Base-by-base conservation (phyloP, 1,140 invertebrate genomes). In the Caenorhabditis tropicalis region DNA sequence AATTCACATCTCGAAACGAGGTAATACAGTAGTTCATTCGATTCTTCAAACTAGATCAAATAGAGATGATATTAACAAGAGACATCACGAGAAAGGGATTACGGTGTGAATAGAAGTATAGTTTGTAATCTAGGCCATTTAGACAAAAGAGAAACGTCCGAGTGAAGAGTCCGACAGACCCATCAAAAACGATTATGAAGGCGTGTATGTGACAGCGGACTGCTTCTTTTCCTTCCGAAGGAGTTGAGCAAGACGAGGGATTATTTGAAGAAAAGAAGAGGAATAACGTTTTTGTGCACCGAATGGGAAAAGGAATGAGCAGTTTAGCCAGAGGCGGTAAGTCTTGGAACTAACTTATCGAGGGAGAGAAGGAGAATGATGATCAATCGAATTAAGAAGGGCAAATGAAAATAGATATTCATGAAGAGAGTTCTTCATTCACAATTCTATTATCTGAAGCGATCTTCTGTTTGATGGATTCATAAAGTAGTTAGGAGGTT, bases 151-250 rank as follows among this genome's bases (percentile, higher is more conserved):
- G 51, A 60, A 31, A 70, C 60, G 60, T 33, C 60, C 31, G 10
- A 16, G 49, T 9, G 24, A 56, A 56, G 24, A 56, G 53, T 56
- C 53, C 65, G 31, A 27, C 36, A 36, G 65, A 43, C 65, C 65
- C 65, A 74, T 74, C 65, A 74, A 74, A 74, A 74, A 74, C 65
- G 65, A 74, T 74, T 74, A 74, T 74, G 65, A 74, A 74, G 65
- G 65, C 65, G 65, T 74, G 65, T 74, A 74, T 74, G 65, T 74
- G 65, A 74, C 65, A 74, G 65, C 36, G 36, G n/a, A 2, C 29
- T 24, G 39, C 5, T n/a, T 27, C 24, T 9, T 56, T 56, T 27
- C 24, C 24, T 7, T 10, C 27, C 27, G 53, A 56, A 56, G 53
- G 29, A 43, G 65, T 43, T 43, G 36, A 74, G 65, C n/a, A 9